Evolutionary conservation across 1,140 invertebrate species (phyloP), one percentile per base, ranked within the genome.

Genomic region (Conopomorpha cramerella): DNA sequence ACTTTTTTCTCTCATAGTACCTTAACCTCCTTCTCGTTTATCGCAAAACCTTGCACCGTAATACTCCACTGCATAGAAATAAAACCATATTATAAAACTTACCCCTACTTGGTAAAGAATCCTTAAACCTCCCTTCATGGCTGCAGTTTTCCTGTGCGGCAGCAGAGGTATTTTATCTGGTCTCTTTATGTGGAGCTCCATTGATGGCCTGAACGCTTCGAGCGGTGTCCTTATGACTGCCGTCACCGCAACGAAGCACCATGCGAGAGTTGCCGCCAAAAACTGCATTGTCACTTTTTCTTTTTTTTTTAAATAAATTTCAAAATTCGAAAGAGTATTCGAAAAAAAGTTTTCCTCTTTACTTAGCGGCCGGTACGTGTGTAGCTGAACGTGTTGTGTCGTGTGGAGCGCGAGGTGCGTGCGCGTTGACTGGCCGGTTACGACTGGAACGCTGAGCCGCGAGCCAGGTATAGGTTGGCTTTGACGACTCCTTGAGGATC

Each of bases 81-180:
- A n/a, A n/a, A n/a, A n/a, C n/a, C n/a, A n/a, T n/a, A n/a, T n/a
- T n/a, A n/a, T n/a, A n/a, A 32, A 43, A 70, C 71, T 76, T 47
- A 76, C 71, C 53, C 71, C 71, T 23, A 51, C 67, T 43, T 76
- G 71, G 36, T 72, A 76, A 16, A 76, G 45, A 38, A 76, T 62
- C 50, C 55, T 68, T 30, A 76, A 51, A 16, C 62, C 67, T 30
- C 62, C 59, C 39, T 64, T 72, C 28, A 55, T 45, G 15, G 54
- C 18, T 18, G 45, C 30, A 11, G 56, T 56, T 28, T 67, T 53
- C 33, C 55, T 57, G 39, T 72, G 71, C 1, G 58, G 60, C 28
- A 70, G 32, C 1, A 71, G 43, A 6, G 64, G 64, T 18, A 76
- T 48, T 39, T 72, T 72, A 39, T 74, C 70, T 29, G 70, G 70